Conservation (phyloP, 1,140 invertebrate genomes). For the Teleopsis dalmanni region DNA sequence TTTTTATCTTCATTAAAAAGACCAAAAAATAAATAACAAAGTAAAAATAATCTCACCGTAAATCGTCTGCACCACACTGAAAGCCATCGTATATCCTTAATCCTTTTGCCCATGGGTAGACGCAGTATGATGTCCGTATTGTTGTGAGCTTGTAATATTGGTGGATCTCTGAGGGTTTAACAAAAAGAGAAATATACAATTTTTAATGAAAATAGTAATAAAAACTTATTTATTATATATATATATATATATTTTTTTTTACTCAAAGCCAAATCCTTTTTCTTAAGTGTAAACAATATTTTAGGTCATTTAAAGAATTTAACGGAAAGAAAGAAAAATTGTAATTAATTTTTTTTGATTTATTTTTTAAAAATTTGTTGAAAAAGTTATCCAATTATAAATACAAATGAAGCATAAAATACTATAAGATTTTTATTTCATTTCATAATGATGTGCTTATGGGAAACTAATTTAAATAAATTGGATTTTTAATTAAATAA, state of each 20-base stretch:
- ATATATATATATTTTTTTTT: background rate
- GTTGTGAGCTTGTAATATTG: slow-evolving; percentile 63
- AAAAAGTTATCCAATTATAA: background rate
- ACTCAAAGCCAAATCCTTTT: background rate
- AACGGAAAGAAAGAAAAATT: too few relatives aligned
- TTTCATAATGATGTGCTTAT: too few relatives aligned
- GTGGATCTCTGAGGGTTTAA: slow-evolving; percentile 58
- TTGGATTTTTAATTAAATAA: too few relatives aligned
- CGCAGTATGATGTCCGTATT: slow-evolving; percentile 74
- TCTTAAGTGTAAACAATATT: background rate
- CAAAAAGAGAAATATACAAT: slow-evolving; percentile 3
- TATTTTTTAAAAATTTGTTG: background rate
- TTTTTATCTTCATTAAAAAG: too few relatives aligned
- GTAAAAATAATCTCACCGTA: slow-evolving; percentile 58
- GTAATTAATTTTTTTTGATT: background rate
- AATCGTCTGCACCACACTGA: slow-evolving; percentile 85
- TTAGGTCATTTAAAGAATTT: too few relatives aligned
- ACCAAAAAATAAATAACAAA: background rate
- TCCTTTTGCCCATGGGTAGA: slow-evolving; percentile 70
- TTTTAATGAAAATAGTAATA: slow-evolving; percentile 2
- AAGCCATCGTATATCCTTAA: slow-evolving; percentile 81
- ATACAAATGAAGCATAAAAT: background rate
- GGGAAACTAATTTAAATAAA: too few relatives aligned
- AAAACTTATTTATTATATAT: background rate
- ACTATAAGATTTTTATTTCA: too few relatives aligned